A percentile compares a stretch with the other conserved stretches of the same genome.
Conservation (phyloP, 2,888 invertebrate genomes). For the Parapristionchus giblindavisi region DNA sequence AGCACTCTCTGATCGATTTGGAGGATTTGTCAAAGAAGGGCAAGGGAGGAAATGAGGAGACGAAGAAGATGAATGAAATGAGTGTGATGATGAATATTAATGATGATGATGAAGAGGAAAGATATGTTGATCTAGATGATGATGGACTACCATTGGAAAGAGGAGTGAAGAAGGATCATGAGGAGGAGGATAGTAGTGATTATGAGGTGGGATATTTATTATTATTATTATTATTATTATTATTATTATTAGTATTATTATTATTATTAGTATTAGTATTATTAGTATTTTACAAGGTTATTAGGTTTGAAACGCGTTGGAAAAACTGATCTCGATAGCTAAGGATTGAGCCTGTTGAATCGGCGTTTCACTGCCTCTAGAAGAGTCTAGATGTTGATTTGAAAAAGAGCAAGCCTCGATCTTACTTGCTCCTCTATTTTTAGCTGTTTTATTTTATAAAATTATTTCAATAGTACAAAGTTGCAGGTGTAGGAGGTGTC, state of each 20-base stretch:
- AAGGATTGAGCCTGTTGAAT: no score
- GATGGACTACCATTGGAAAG: slow-evolving; percentile 44
- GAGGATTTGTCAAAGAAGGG: neutral
- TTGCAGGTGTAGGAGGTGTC: slow-evolving; percentile 22
- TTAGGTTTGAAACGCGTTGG: no score
- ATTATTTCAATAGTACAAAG: no score
- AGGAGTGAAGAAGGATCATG: slow-evolving; percentile 33
- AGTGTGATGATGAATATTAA: neutral
- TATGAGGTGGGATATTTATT: slow-evolving; percentile 16
- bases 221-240: neutral
- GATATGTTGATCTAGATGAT: slow-evolving; percentile 68
- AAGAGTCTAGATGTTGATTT: no score
- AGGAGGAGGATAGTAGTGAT: slow-evolving; percentile 55
- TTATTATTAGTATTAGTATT: no score
- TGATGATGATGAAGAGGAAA: slow-evolving; percentile 39
- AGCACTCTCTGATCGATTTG: no score
- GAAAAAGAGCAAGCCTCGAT: no score
- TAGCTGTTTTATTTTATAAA: no score
- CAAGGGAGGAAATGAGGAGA: neutral
- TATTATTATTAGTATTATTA: neutral
- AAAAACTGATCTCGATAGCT: no score
- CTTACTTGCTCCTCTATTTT: no score
- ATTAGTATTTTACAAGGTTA: no score
- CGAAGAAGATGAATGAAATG: neutral
- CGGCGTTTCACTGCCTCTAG: no score